A percentile compares a stretch with the other conserved stretches of the same genome.
These are phyloP conservation scores for Antheraea yamamai DNA, from an alignment of 2,888 invertebrate species.

Conservation along the genomic window DNA sequence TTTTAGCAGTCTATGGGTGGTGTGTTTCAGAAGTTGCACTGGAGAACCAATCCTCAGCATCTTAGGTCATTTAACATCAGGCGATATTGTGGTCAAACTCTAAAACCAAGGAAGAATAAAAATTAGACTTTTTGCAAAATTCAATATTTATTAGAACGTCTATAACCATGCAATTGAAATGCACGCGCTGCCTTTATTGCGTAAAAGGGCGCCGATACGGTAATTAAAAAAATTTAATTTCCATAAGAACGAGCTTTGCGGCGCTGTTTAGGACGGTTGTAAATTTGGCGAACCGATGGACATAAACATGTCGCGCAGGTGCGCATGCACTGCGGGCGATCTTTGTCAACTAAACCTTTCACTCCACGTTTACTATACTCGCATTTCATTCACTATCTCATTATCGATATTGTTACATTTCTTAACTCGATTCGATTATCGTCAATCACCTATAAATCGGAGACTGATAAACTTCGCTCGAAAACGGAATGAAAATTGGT, in stretches of 20 bases:
- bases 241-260: slow-evolving; percentile 44
- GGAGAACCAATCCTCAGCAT: too few species aligned
- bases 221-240: slow-evolving; percentile 71
- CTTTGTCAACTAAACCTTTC: slow-evolving; percentile 46
- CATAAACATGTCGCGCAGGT: slow-evolving; percentile 74
- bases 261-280: slow-evolving; percentile 44
- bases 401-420: neutral
- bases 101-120: neutral
- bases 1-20: too few species aligned
- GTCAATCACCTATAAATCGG: neutral
- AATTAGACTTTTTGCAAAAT: slow-evolving; percentile 9
- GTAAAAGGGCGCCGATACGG: slow-evolving; percentile 60
- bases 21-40: too few species aligned
- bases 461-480: too few species aligned
- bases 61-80: neutral
- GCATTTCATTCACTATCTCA: neutral
- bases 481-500: too few species aligned
- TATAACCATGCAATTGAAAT: slow-evolving; percentile 38
- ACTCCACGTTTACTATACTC: slow-evolving; percentile 24
- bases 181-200: slow-evolving; percentile 36
- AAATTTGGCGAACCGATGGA: slow-evolving; percentile 66
- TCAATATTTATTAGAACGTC: neutral
- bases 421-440: neutral
- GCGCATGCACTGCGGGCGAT: slow-evolving; percentile 51
- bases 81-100: neutral